Evolutionary conservation across 2,797 vertebrate genomes (phyloP).

Genomic region (Eurystomus glaucurus): DNA sequence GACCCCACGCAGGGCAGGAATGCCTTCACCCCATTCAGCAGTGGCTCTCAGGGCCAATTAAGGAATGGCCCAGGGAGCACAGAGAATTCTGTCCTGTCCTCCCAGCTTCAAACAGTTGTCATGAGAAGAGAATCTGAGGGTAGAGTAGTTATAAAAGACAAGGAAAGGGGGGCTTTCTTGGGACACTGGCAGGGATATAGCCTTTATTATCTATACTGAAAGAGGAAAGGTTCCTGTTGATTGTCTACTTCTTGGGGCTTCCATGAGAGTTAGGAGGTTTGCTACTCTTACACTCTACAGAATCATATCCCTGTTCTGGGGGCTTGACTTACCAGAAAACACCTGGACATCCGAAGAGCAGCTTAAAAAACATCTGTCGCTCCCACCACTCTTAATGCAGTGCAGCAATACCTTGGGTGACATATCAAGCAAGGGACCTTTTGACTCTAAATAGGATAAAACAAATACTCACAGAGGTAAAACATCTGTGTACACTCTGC

Average conservation of each 20-base stretch:
- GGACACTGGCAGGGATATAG: neutral
- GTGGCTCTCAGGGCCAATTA: conserved; percentile 21
- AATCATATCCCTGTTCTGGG: neutral
- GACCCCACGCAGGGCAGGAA: conserved; percentile 63
- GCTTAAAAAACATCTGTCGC: conserved; percentile 93
- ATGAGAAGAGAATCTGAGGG: conserved; percentile 38
- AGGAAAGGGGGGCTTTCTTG: neutral
- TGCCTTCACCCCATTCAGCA: conserved; percentile 12
- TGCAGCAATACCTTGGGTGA: conserved; percentile 90
- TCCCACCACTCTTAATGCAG: conserved; percentile 92
- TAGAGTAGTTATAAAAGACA: conserved; percentile 21
- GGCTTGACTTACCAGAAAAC: conserved; percentile 90
- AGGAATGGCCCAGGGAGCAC: conserved; percentile 59
- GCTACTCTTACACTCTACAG: neutral
- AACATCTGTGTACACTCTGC: neutral
- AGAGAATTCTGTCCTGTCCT: conserved; percentile 28
- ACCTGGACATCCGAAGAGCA: conserved; percentile 93
- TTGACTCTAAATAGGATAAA: conserved; percentile 89
- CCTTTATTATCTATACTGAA: conserved; percentile 11
- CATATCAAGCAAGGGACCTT: conserved; percentile 82
- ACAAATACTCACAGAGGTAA: conserved; percentile 87
- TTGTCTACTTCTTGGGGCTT: neutral
- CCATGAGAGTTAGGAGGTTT: neutral
- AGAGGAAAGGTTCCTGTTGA: neutral
- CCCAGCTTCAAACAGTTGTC: conserved; percentile 11